Conservation (phyloP, 2,113 vertebrate species). For the Corapipo altera region DNA sequence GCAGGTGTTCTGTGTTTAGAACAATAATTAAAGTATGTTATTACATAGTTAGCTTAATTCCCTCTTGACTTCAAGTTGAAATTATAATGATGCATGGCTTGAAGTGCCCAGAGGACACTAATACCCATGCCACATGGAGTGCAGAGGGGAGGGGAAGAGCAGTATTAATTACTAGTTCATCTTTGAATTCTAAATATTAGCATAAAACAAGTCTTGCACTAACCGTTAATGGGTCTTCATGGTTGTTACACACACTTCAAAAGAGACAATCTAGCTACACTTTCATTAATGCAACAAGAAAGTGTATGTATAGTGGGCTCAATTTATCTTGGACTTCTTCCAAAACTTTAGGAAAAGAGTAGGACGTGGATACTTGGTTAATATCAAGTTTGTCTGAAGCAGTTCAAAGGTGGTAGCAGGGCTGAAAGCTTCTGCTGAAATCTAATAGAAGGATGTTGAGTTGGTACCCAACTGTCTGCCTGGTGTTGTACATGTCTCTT, state of each 20-base stretch:
- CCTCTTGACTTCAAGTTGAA: conserved; percentile 82
- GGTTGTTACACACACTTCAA: conserved; percentile 30
- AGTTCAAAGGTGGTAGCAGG: conserved; percentile 22
- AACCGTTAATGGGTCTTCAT: conserved; percentile 26
- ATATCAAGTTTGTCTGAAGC: conserved; percentile 19
- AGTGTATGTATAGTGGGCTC: conserved; percentile 16
- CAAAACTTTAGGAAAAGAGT: conserved; percentile 2
- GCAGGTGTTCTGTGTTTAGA: conserved; percentile 78
- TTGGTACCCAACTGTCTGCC: neutral
- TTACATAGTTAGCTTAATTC: conserved; percentile 82
- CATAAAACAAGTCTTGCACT: conserved; percentile 29
- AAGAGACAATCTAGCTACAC: conserved; percentile 18
- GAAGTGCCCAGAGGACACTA: conserved; percentile 55
- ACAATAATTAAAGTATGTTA: conserved; percentile 82
- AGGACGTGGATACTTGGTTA: neutral
- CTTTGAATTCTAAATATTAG: conserved; percentile 59
- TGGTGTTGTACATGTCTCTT: neutral
- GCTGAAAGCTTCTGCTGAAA: neutral
- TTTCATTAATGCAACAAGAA: conserved; percentile 46
- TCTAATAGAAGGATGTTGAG: neutral
- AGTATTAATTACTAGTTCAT: conserved; percentile 55
- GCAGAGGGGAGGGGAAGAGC: neutral
- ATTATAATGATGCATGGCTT: conserved; percentile 80
- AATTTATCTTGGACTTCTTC: conserved; percentile 55
- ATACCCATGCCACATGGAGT: conserved; percentile 24